These are phyloP conservation scores for Spilarctia lutea DNA, from an alignment of 2,888 invertebrate genomes.

Conservation along the genomic window DNA sequence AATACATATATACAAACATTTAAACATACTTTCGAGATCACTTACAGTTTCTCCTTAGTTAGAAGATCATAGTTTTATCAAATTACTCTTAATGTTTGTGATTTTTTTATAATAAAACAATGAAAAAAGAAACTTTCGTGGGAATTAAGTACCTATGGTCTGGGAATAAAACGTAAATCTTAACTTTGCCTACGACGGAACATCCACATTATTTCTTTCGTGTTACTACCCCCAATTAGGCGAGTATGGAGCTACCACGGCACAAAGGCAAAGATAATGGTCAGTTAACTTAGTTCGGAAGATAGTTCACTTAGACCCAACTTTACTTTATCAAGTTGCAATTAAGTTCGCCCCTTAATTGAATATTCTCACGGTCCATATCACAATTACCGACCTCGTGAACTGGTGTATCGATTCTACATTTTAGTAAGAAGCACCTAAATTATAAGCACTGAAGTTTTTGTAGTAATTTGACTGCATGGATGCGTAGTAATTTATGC, in stretches of 20 bases:
- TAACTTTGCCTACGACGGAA: neutral
- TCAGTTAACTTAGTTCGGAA: conserved; percentile 85
- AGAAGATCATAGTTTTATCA: too few relatives aligned
- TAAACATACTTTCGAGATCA: too few relatives aligned
- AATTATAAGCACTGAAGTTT: neutral
- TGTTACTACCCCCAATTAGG: conserved; percentile 76
- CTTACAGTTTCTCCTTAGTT: too few relatives aligned
- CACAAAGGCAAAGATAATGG: conserved; percentile 87
- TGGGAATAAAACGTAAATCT: neutral
- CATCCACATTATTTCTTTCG: conserved; percentile 56
- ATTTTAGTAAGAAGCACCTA: conserved; percentile 24
- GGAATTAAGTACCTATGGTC: too few relatives aligned
- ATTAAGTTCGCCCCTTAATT: conserved; percentile 84
- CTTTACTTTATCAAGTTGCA: conserved; percentile 85
- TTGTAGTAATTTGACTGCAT: neutral
- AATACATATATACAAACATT: too few relatives aligned
- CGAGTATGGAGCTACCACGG: conserved; percentile 71
- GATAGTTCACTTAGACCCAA: conserved; percentile 85
- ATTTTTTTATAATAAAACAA: too few relatives aligned
- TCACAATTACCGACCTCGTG: conserved; percentile 81
- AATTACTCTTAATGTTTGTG: too few relatives aligned
- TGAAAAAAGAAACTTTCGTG: too few relatives aligned
- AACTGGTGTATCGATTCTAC: conserved; percentile 76
- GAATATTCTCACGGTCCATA: conserved; percentile 83
- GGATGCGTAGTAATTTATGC: too few relatives aligned